A percentile compares a stretch with the other conserved stretches of the same genome.
phyloP scores from a whole-genome alignment of 2,797 vertebrate species.

The Mallotus villosus region DNA sequence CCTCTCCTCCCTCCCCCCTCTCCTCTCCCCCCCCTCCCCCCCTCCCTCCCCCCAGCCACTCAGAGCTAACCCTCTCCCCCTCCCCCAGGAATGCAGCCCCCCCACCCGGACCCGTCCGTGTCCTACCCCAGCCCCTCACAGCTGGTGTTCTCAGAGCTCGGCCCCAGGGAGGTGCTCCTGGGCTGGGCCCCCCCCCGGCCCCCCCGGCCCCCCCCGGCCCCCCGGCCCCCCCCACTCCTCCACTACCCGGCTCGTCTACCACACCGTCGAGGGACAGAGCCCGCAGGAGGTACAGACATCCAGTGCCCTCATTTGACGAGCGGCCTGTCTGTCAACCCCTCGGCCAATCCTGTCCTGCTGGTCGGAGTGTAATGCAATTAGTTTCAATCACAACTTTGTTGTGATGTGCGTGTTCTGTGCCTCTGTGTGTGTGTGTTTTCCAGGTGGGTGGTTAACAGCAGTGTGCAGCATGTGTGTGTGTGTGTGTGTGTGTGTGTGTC shows the following conservation, averaged over 20 bases:
- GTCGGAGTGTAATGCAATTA: neutral
- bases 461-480: constrained; percentile 5
- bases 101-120: constrained; percentile 63
- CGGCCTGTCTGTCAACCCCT: neutral
- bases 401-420: neutral
- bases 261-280: constrained; percentile 79
- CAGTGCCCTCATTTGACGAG: neutral
- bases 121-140: constrained; percentile 79
- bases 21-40: too few species aligned
- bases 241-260: constrained; percentile 86
- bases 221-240: constrained; percentile 66
- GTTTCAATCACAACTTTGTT: neutral
- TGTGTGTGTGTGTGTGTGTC: neutral
- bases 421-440: neutral
- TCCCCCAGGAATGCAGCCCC: constrained; percentile 64
- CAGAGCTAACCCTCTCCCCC: neutral
- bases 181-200: constrained; percentile 82
- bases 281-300: constrained; percentile 79
- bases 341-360: neutral
- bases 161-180: constrained; percentile 82
- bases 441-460: too few species aligned
- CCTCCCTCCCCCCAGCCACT: neutral
- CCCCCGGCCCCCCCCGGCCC: constrained; percentile 65
- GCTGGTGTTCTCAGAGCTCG: constrained; percentile 82
- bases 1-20: neutral